Conservation (phyloP, 1,140 invertebrate genomes). For the Trachymyrmex cornetzi region DNA sequence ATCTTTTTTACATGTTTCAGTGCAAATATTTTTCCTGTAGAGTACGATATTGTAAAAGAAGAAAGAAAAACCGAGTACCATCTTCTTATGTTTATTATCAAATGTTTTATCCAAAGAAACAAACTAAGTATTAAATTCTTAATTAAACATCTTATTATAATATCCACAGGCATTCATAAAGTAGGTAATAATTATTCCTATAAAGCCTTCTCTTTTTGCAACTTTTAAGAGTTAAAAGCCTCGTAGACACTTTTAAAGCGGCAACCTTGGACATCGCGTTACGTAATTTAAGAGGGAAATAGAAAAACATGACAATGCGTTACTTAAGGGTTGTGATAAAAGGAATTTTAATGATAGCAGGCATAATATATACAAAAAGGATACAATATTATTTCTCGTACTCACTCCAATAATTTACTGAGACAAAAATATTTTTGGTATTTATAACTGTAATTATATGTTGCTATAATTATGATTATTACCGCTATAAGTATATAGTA, state of each 20-base stretch:
- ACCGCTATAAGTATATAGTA: too few species aligned
- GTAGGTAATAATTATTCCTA: background rate
- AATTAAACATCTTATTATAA: background rate
- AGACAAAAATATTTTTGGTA: too few species aligned
- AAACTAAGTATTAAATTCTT: background rate
- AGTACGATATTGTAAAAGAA: background rate
- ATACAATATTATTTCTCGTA: background rate
- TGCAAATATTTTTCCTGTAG: constrained; percentile 1
- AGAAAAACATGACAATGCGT: background rate
- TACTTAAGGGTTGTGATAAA: constrained; percentile 10
- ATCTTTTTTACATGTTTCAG: background rate
- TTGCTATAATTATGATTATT: too few species aligned
- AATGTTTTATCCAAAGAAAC: background rate
- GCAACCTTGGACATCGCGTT: background rate
- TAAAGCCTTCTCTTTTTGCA: background rate
- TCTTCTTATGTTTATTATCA: background rate
- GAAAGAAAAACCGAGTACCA: background rate
- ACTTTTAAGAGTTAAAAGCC: constrained; percentile 17
- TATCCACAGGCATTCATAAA: background rate
- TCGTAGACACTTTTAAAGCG: background rate
- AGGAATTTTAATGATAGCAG: constrained; percentile 15
- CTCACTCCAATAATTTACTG: background rate
- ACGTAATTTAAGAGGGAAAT: constrained; percentile 18
- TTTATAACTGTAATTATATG: too few species aligned
- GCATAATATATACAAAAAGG: too few species aligned